Evolutionary conservation across 2,113 vertebrate genomes (phyloP).

Genomic region (Plotosus lineatus): DNA sequence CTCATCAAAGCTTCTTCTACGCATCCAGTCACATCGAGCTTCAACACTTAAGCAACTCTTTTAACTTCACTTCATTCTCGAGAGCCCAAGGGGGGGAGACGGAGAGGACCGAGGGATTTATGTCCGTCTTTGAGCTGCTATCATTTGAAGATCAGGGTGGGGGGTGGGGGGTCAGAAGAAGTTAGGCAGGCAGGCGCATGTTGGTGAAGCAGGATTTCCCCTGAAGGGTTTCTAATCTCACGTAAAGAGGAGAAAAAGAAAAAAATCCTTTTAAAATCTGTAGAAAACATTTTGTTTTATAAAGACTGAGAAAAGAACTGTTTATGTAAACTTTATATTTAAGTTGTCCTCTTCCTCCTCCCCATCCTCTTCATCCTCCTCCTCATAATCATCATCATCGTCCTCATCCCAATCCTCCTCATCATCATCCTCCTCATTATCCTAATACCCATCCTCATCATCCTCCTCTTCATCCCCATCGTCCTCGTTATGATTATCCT

Average conservation of each 20-base stretch:
- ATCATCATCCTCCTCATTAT: neutral
- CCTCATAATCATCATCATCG: neutral
- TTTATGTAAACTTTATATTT: no score
- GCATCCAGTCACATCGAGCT: neutral
- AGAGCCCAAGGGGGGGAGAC: neutral
- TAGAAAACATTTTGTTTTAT: neutral
- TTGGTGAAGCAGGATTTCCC: constrained; percentile 23
- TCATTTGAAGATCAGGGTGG: neutral
- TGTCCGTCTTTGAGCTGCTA: neutral
- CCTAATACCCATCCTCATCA: neutral
- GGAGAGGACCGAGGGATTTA: neutral
- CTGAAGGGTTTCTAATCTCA: constrained; percentile 12
- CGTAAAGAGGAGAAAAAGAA: neutral
- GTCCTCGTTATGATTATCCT: neutral
- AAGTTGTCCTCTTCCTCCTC: neutral
- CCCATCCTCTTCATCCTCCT: neutral
- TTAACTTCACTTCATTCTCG: neutral
- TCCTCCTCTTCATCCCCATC: neutral
- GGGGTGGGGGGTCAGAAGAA: constrained; percentile 14
- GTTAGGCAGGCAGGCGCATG: constrained; percentile 30
- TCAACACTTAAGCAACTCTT: neutral
- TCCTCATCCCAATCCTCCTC: neutral
- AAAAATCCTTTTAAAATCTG: neutral
- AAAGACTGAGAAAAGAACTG: neutral
- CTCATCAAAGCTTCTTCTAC: neutral